Conservation (phyloP, 1,140 invertebrate species). For the Rhyacophila brunnea region DNA sequence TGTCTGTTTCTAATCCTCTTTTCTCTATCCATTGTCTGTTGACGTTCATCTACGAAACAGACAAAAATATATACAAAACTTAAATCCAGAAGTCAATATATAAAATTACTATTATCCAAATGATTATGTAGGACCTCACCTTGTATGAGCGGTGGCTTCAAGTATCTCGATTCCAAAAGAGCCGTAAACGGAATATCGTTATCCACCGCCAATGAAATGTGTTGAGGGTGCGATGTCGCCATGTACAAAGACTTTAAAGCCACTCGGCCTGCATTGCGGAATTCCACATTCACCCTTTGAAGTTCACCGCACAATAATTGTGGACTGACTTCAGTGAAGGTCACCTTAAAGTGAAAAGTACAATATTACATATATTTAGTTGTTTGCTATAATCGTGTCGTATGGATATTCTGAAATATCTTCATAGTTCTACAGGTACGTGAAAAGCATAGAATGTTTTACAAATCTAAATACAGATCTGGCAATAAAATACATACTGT, state of each 20-base stretch:
- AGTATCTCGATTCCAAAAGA: constrained; percentile 42
- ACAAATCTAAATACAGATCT: too few relatives aligned
- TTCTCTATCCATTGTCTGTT: constrained; percentile 40
- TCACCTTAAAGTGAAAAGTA: constrained; percentile 44
- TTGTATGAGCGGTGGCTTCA: constrained; percentile 30
- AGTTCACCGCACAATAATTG: constrained; percentile 75
- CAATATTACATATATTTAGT: too few relatives aligned
- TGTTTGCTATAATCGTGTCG: too few relatives aligned
- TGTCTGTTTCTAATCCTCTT: constrained; percentile 44
- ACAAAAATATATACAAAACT: too few relatives aligned
- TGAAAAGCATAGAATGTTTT: too few relatives aligned
- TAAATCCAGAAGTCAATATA: too few relatives aligned
- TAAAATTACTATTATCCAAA: too few relatives aligned
- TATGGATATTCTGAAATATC: too few relatives aligned
- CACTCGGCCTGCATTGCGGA: constrained; percentile 69
- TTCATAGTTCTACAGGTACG: too few relatives aligned
- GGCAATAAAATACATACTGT: too few relatives aligned
- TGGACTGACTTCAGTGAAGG: constrained; percentile 66
- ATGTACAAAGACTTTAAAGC: constrained; percentile 65
- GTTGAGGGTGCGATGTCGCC: constrained; percentile 66
- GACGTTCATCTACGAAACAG: constrained; percentile 31
- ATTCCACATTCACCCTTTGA: constrained; percentile 63
- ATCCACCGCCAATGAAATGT: constrained; percentile 56
- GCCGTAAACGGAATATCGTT: constrained; percentile 42
- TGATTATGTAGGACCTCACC: constrained; percentile 22